Evolutionary conservation across 2,797 vertebrate species (phyloP).

Genomic region (Calcarius lapponicus): DNA sequence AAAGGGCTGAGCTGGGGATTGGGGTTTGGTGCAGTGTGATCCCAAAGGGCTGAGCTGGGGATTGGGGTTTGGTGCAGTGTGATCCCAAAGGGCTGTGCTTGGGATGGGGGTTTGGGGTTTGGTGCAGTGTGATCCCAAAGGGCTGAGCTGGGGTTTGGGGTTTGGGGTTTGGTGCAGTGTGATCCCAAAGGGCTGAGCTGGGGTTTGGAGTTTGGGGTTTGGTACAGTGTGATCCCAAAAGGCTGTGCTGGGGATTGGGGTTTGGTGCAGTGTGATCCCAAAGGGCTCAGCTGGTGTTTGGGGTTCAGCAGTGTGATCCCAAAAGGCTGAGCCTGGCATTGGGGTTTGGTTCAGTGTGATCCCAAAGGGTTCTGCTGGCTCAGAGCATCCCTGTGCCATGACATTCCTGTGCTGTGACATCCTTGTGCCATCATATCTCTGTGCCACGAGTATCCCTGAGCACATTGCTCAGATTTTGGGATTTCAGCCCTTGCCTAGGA

Average conservation of each 20-base stretch:
- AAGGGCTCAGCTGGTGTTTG: background rate
- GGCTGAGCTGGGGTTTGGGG: background rate
- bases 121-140: rapidly evolving
- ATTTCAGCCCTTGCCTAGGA: background rate
- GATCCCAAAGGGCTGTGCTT: no score
- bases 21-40: rapidly evolving
- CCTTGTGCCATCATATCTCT: background rate
- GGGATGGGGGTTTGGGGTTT: no score
- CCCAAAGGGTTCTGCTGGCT: background rate
- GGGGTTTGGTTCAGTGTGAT: background rate
- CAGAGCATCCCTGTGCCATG: rapidly evolving
- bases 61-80: background rate
- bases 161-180: rapidly evolving
- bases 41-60: background rate
- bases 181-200: no score
- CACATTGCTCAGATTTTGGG: rapidly evolving
- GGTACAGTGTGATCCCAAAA: background rate
- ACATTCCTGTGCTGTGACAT: rapidly evolving
- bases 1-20: background rate
- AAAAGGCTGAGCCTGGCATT: background rate
- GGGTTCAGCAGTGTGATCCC: background rate
- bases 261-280: no score
- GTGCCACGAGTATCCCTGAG: background rate
- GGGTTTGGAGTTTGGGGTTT: background rate
- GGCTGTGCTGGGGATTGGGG: background rate